Percentiles rank a stretch among this genome's conserved stretches.
phyloP scores from a whole-genome alignment of 2,113 vertebrate genomes.

The Ciconia stormi region DNA sequence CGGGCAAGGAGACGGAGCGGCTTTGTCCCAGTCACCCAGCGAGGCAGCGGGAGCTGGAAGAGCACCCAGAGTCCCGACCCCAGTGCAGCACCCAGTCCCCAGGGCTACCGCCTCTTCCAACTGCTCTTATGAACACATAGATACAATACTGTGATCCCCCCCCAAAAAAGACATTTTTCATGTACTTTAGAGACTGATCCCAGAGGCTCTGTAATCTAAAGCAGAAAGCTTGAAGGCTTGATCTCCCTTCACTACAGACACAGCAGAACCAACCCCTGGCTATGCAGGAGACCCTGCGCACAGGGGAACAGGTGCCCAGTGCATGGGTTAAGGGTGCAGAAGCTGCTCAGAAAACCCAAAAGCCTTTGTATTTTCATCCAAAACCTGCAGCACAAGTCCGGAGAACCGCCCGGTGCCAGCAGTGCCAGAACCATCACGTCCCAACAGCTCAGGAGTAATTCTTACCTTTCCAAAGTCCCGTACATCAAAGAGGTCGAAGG shows the following conservation, averaged over 20 bases:
- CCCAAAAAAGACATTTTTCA: neutral
- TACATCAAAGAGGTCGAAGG: conserved; percentile 98
- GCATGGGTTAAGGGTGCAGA: neutral
- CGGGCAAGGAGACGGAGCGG: neutral
- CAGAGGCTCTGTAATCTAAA: neutral
- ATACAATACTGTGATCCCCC: neutral
- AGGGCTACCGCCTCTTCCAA: neutral
- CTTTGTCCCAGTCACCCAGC: neutral
- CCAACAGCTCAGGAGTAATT: neutral
- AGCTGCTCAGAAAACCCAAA: neutral
- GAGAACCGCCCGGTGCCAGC: neutral
- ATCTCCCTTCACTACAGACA: neutral
- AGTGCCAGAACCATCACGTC: neutral
- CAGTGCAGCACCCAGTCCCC: neutral
- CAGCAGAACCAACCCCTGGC: neutral
- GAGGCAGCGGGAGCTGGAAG: neutral
- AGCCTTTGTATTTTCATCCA: neutral
- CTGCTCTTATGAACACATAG: neutral
- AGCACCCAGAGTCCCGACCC: no score
- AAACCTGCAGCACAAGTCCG: neutral
- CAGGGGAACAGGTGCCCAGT: accelerated
- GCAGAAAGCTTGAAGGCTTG: neutral
- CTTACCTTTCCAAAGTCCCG: conserved; percentile 98
- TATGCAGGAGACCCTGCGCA: accelerated
- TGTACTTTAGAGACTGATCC: neutral